Conservation (phyloP, 2,113 vertebrate species). For the Ochotona curzoniae region DNA sequence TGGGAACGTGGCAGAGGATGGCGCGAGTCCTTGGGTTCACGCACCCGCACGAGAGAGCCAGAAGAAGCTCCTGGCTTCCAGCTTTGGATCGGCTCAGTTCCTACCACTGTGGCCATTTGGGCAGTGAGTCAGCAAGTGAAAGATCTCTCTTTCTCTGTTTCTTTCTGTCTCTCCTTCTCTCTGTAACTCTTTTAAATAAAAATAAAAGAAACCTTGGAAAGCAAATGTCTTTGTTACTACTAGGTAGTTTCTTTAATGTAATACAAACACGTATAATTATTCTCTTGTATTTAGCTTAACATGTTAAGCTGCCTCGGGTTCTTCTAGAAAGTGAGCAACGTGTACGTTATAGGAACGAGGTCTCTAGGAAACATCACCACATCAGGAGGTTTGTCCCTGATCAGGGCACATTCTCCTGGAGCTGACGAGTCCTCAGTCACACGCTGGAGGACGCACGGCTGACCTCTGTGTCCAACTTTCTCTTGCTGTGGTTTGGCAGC, state of each 20-base stretch:
- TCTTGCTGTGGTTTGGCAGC: constrained; percentile 40
- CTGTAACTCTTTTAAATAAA: too few species aligned
- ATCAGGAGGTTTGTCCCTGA: not conserved
- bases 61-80: too few species aligned
- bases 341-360: not conserved
- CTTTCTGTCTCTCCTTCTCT: too few species aligned
- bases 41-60: too few species aligned
- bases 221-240: not conserved
- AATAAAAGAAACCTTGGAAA: too few species aligned
- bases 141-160: not conserved
- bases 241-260: constrained; percentile 10
- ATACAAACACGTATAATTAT: not conserved
- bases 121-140: not conserved
- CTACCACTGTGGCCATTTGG: too few species aligned
- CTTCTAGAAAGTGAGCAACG: constrained; percentile 40
- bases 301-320: constrained; percentile 3
- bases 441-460: not conserved
- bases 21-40: too few species aligned
- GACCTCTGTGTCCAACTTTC: not conserved
- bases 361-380: not conserved
- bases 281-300: not conserved
- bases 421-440: not conserved
- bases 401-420: not conserved
- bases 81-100: too few species aligned
- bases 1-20: too few species aligned